Evolutionary conservation across 2,113 vertebrate genomes (phyloP), one percentile per base, ranked within the genome.

Genomic region (Caracal caracal): DNA sequence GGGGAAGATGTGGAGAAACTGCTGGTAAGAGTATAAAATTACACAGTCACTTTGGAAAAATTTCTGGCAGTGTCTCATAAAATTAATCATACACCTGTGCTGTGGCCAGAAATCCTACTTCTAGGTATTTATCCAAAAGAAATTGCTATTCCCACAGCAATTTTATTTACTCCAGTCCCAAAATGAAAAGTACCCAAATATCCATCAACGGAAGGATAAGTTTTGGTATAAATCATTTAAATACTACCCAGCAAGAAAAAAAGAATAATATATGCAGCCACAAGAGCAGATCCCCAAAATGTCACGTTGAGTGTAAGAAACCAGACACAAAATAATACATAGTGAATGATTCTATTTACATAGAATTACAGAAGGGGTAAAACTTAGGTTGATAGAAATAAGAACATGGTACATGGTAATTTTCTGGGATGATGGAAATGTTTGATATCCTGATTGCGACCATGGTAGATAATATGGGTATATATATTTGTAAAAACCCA

Each of bases 21-120:
- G 10, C 59, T 76, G 35, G 26, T 79, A 33, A 43, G 30, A 85
- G 28, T 43, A 96, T 53, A 93, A 87, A 94, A 83, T 90, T 88
- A 85, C 40, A 51, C 0, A 66, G 43, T 49, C 49, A 47, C 49
- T 86, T 61, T 68, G 79, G 65, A 89, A 81, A 90, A 43, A 3
- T 51, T 73, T 49, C 88, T 93, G 53, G 11, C 17, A 79, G 10
- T 87, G 94, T 94, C 37, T 92, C 80, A 40, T 65, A 95, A 96
- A 79, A 73, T 78, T 73, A 61, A 73, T 76, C 10, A 78, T 71
- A 51, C n/a, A 51, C 7, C 10, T 56, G n/a, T 94, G 16, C 15
- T 70, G 10, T 90, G 24, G 40, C 49, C 30, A 97, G 71, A 96
- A 88, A 95, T 97, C 91, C 56, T 88, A 79, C 16, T 95, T 95